Base-by-base conservation (phyloP, 2,888 invertebrate genomes). In the Taphrorychus bicolor region DNA sequence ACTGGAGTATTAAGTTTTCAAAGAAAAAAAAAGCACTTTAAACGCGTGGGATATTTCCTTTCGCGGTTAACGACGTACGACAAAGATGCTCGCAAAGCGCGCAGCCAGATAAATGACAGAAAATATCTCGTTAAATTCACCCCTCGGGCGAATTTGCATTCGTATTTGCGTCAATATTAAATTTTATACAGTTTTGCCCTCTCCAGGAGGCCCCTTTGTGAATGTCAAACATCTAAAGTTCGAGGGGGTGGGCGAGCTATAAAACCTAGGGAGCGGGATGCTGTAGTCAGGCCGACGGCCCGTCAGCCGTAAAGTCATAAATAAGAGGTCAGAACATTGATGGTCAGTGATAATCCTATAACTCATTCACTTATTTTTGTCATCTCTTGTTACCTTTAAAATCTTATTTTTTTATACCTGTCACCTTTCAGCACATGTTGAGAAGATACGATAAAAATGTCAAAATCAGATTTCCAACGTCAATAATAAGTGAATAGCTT, bases 111-210 rank as follows among this genome's bases (percentile, higher is more conserved):
- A 61, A 61, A 61, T 54, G 54, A 61, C 53, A 54, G 61, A 61
- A 61, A 61, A 54, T 61, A 54, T 54, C 61, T 54, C 61, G 54
- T 61, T 61, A 61, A 53, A 53, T 48, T 54, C 54, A 45, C 61
- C 54, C 54, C 61, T 45, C 52, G 14, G 21, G 61, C 22, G 48
- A 54, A 54, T 54, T 61, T 61, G 53, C 54, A 53, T 54, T 61
- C 19, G 45, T 51, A 52, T 42, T 60, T 52, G 49, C 52, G 60
- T 52, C 60, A 61, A 61, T 61, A 61, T 61, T 61, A 61, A 53
- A 61, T 61, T 61, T 61, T 54, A 61, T 61, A 61, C 61, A 61
- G 61, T 61, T 22, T 23, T 42, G 19, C 57, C 51, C 51, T 51
- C 51, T 22, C 21, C 14, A 14, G 17, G 51, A 14, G 7, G 7